Conservation (phyloP, 1,140 invertebrate genomes). For the Uloborus diversus region DNA sequence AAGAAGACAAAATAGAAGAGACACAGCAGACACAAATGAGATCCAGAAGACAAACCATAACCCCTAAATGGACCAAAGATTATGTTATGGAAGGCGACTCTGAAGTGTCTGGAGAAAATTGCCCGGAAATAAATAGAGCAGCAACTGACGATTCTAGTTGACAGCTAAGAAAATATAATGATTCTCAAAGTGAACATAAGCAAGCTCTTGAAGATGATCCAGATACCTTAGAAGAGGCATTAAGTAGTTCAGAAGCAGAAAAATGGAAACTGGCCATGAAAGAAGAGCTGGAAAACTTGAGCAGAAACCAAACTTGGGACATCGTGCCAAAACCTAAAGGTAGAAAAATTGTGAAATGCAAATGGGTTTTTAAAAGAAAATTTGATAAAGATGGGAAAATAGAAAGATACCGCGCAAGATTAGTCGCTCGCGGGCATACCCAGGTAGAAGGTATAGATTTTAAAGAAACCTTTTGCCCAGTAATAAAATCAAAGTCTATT, state of each 20-base stretch:
- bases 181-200: conserved; percentile 5
- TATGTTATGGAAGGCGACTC: neutral
- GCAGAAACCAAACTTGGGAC: conserved; percentile 23
- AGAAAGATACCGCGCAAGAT: conserved; percentile 15
- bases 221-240: conserved; percentile 7
- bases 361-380: conserved; percentile 51
- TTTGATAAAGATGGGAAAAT: conserved; percentile 36
- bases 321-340: neutral
- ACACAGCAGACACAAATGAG: neutral
- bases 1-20: neutral
- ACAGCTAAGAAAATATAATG: neutral
- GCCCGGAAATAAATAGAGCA: neutral
- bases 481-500: conserved; percentile 9
- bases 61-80: neutral
- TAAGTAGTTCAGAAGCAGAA: conserved; percentile 2
- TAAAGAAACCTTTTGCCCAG: conserved; percentile 10
- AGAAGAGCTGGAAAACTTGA: conserved; percentile 38
- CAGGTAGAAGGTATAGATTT: conserved; percentile 36
- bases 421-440: conserved; percentile 12
- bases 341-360: neutral
- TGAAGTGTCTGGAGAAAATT: neutral
- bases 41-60: neutral
- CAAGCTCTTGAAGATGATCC: neutral
- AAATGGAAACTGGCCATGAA: conserved; percentile 44
- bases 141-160: neutral